Base-by-base conservation (phyloP, 2,888 invertebrate genomes). In the Hofmannophila pseudospretella region DNA sequence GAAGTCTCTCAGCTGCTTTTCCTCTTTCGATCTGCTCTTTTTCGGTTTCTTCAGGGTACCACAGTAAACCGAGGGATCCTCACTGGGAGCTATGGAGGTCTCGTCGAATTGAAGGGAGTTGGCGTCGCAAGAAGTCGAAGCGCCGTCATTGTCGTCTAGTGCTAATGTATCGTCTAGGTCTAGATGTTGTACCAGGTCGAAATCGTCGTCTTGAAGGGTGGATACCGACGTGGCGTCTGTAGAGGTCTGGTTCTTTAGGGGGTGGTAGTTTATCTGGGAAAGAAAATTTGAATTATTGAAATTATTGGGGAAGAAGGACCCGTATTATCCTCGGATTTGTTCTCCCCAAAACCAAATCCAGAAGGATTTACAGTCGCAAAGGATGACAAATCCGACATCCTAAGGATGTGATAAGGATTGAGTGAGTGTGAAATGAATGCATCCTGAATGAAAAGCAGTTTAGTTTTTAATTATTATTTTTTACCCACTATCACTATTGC, bases 111-210 rank as follows among this genome's bases (percentile, higher is more conserved):
- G 72, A 20, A 76, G 38, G 0, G 75, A 78, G 41, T 70, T 62
- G 0, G 71, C 80, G 34, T 84, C 85, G 23, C 70, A 74, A 0
- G 80, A 75, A 0, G 84, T 84, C 0, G 79, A 70, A 0, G 74
- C 75, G 0, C 56, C 70, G 13, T 77, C 58, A 1, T 11, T 45
- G 14, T 68, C 68, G 5, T 63, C 66, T 10, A 58, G 8, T 7
- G 34, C 13, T 1, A 28, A 9, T 46, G 26, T 46, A 3, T 44
- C 48, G 16, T 29, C 22, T 38, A 44, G 26, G 32, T 58, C 58
- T 36, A 40, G 32, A 9, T 47, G 46, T 8, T 58, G 45, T 4
- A 47, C 41, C 1, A 49, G 44, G 16, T 62, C 56, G 36, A 51
- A 45, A n/a, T 62, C 54, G 0, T 54, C 45, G 31, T 66, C 61